Percentiles rank a stretch among this genome's conserved stretches.
Conservation (phyloP, 92 coral and sea anemone species). For the Siderastrea siderea region DNA sequence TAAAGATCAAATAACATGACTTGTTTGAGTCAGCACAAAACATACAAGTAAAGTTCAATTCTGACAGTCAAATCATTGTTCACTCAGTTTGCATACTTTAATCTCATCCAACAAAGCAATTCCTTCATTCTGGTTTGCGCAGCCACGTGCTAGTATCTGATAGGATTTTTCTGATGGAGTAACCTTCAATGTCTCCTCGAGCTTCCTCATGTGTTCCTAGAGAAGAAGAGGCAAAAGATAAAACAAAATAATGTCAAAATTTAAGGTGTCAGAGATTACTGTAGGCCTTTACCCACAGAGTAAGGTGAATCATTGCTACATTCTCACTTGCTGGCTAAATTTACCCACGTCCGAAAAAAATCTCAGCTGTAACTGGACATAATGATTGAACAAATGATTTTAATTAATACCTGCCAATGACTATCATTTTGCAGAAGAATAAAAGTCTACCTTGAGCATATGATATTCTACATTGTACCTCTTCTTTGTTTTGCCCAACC, state of each 20-base stretch:
- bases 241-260: neutral
- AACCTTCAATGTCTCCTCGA: conserved; percentile 31
- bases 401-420: too few relatives aligned
- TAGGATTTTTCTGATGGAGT: conserved; percentile 63
- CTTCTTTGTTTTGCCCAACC: too few relatives aligned
- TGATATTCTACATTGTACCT: too few relatives aligned
- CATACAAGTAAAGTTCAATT: neutral
- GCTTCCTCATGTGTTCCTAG: conserved; percentile 70
- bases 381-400: too few relatives aligned
- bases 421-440: too few relatives aligned
- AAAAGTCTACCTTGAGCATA: too few relatives aligned
- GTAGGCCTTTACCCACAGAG: neutral
- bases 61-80: neutral
- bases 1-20: too few relatives aligned
- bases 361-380: too few relatives aligned
- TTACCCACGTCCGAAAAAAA: too few relatives aligned
- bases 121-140: conserved; percentile 67
- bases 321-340: too few relatives aligned
- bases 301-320: too few relatives aligned
- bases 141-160: conserved; percentile 77
- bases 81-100: conserved; percentile 37
- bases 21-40: neutral
- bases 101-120: conserved; percentile 72
- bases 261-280: neutral
- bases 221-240: neutral